These are phyloP conservation scores for Plutella xylostella DNA, from an alignment of 2,888 invertebrate genomes.

Conservation along the genomic window DNA sequence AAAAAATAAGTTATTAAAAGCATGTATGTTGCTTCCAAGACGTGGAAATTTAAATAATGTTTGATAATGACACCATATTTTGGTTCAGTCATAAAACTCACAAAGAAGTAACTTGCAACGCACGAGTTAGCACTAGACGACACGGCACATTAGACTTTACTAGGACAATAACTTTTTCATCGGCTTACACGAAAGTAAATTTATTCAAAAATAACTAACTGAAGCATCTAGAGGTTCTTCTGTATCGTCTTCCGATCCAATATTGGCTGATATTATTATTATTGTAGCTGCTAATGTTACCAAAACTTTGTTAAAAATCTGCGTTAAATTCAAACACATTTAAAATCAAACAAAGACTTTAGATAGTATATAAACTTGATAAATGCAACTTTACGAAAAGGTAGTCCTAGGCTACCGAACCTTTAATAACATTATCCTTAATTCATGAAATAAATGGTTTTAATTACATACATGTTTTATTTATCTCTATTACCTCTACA, in stretches of 20 bases:
- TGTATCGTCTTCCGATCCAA: constrained; percentile 54
- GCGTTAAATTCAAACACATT: too few species aligned
- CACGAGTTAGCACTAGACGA: constrained; percentile 35
- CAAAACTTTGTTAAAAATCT: too few species aligned
- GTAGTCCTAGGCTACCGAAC: constrained; percentile 33
- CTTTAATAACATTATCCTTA: constrained; percentile 56
- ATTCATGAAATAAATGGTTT: constrained; percentile 63
- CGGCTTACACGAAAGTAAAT: constrained; percentile 36
- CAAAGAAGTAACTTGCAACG: constrained; percentile 20
- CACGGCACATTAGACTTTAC: constrained; percentile 58
- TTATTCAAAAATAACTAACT: too few species aligned
- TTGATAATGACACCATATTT: too few species aligned
- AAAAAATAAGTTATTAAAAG: too few species aligned
- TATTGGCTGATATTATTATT: constrained; percentile 29
- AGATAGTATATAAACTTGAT: constrained; percentile 30
- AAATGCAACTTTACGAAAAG: constrained; percentile 35
- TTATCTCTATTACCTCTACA: neutral
- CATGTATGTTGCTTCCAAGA: neutral
- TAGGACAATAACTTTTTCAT: constrained; percentile 58
- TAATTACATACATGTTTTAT: constrained; percentile 29
- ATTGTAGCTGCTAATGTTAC: neutral
- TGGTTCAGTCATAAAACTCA: too few species aligned
- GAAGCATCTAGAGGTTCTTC: too few species aligned
- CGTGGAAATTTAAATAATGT: too few species aligned
- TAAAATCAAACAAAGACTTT: constrained; percentile 9